Evolutionary conservation across 2,113 vertebrate species (phyloP).

Genomic region (Actinemys pallida): DNA sequence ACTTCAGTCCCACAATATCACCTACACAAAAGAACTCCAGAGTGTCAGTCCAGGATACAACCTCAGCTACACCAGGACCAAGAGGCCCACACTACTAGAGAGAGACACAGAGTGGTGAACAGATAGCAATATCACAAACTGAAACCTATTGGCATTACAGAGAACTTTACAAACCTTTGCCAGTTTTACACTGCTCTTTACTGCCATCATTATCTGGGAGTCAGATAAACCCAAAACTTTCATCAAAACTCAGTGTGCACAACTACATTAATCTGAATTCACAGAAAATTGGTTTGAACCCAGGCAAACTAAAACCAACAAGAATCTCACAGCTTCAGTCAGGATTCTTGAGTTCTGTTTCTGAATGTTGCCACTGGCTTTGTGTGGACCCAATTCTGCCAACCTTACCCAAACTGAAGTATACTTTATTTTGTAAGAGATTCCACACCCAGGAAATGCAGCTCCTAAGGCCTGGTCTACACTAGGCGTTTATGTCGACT

Average conservation of each 20-base stretch:
- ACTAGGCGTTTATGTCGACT: too few species aligned
- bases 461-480: too few species aligned
- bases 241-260: background rate
- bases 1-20: background rate
- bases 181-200: background rate
- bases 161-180: background rate
- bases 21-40: background rate
- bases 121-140: background rate
- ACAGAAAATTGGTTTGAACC: background rate
- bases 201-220: background rate
- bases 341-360: background rate
- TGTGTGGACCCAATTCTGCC: background rate
- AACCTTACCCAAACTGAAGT: background rate
- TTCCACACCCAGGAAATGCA: background rate
- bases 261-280: background rate
- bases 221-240: background rate
- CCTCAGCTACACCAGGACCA: background rate
- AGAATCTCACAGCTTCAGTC: background rate
- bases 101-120: background rate
- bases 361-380: background rate
- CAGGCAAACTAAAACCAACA: background rate
- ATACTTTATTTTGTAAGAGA: background rate
- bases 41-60: background rate
- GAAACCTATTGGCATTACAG: background rate
- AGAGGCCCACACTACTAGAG: background rate